A percentile compares a stretch with the other conserved stretches of the same genome.
Evolutionary conservation across 1,140 invertebrate species (phyloP).

Genomic region (Drosophila azteca): DNA sequence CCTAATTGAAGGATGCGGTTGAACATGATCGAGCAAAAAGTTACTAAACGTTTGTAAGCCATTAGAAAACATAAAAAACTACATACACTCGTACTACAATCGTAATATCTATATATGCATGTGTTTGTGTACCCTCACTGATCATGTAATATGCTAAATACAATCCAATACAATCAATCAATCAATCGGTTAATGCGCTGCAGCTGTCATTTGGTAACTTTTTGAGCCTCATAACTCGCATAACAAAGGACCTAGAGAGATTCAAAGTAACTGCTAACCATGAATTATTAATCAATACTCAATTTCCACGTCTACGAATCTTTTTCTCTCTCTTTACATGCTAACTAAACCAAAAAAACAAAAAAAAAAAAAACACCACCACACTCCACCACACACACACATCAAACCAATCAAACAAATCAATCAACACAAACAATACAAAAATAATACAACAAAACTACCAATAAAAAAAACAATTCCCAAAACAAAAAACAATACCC

Average conservation of each 20-base stretch:
- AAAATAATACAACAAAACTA: constrained; percentile 28
- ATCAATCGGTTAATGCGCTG: constrained; percentile 10
- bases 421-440: neutral
- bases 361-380: neutral
- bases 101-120: constrained; percentile 29
- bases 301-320: constrained; percentile 78
- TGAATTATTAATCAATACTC: constrained; percentile 71
- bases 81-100: constrained; percentile 17
- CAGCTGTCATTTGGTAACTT: constrained; percentile 70
- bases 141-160: constrained; percentile 28
- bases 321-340: constrained; percentile 72
- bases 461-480: constrained; percentile 15
- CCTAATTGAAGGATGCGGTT: constrained; percentile 23
- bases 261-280: constrained; percentile 72
- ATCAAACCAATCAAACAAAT: too few relatives aligned
- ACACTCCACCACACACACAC: too few relatives aligned
- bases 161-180: too few relatives aligned
- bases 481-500: constrained; percentile 42
- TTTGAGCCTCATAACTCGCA: constrained; percentile 64
- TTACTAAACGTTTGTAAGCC: constrained; percentile 66
- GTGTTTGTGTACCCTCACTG: constrained; percentile 24
- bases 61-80: neutral
- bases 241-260: constrained; percentile 55
- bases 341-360: constrained; percentile 51
- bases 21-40: constrained; percentile 45